Evolutionary conservation across 2,113 vertebrate species (phyloP).

Genomic region (Hylia prasina): DNA sequence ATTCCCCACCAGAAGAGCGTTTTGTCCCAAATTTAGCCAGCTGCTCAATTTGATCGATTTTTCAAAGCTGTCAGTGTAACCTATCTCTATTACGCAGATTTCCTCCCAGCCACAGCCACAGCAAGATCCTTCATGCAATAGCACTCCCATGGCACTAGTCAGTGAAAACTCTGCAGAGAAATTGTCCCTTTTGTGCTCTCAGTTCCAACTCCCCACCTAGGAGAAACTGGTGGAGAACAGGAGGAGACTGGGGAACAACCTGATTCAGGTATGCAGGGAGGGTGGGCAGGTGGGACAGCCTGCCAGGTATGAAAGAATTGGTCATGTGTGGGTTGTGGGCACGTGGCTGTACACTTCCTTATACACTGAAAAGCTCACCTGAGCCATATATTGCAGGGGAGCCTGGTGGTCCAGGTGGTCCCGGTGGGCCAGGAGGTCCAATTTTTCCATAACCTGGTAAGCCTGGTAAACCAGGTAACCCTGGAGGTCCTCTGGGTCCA

Average conservation of each 20-base stretch:
- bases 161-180: not conserved
- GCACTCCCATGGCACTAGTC: not conserved
- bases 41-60: not conserved
- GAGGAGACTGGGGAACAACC: not conserved
- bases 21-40: not conserved
- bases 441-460: slow-evolving; percentile 83
- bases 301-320: not conserved
- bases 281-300: not conserved
- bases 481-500: slow-evolving; percentile 84
- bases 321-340: not conserved
- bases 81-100: not conserved
- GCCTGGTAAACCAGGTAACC: slow-evolving; percentile 84
- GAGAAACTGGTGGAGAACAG: not conserved
- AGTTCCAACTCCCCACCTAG: not conserved
- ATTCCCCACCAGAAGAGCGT: not conserved
- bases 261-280: not conserved
- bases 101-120: not conserved
- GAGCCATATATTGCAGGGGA: slow-evolving; percentile 74
- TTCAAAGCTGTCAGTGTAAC: not conserved
- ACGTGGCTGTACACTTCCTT: rapidly evolving
- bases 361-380: slow-evolving; percentile 60
- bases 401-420: slow-evolving; percentile 72
- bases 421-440: slow-evolving; percentile 83
- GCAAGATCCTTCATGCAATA: not conserved
- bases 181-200: not conserved